These are phyloP conservation scores for Glomeris maerens DNA, from an alignment of 1,140 invertebrate species.

Conservation along the genomic window DNA sequence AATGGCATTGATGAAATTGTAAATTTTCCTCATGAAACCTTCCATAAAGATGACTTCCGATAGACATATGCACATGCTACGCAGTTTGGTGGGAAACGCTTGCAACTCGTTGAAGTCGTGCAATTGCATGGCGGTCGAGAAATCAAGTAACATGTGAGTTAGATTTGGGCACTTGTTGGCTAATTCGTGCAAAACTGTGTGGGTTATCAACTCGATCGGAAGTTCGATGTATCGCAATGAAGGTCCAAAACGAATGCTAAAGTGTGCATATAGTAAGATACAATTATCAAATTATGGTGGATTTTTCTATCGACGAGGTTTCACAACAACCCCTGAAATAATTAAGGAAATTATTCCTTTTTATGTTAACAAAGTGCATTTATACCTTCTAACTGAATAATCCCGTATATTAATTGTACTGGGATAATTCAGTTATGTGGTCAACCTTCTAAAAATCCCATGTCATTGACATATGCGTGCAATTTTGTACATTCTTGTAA, in stretches of 20 bases:
- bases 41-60: conserved; percentile 99
- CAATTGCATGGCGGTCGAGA: conserved; percentile 95
- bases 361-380: too few species aligned
- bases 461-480: too few species aligned
- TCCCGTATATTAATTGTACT: too few species aligned
- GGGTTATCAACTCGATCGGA: conserved; percentile 94
- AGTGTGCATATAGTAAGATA: too few species aligned
- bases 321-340: too few species aligned
- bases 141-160: conserved; percentile 94
- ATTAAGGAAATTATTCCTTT: too few species aligned
- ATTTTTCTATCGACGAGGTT: too few species aligned
- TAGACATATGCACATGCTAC: conserved; percentile 91
- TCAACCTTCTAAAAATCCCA: too few species aligned
- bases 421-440: too few species aligned
- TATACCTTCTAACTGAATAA: too few species aligned
- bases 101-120: conserved; percentile 99
- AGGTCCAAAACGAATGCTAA: conserved; percentile 68
- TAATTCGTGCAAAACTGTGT: conserved; percentile 91
- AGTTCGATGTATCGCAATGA: conserved; percentile 89
- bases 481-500: too few species aligned
- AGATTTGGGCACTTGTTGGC: conserved; percentile 94
- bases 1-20: conserved; percentile 98
- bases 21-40: conserved; percentile 99
- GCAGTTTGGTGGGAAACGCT: conserved; percentile 93
- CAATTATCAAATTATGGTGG: too few species aligned